Evolutionary conservation across 2,113 vertebrate species (phyloP).

Genomic region (Phalacrocorax brasilianus): DNA sequence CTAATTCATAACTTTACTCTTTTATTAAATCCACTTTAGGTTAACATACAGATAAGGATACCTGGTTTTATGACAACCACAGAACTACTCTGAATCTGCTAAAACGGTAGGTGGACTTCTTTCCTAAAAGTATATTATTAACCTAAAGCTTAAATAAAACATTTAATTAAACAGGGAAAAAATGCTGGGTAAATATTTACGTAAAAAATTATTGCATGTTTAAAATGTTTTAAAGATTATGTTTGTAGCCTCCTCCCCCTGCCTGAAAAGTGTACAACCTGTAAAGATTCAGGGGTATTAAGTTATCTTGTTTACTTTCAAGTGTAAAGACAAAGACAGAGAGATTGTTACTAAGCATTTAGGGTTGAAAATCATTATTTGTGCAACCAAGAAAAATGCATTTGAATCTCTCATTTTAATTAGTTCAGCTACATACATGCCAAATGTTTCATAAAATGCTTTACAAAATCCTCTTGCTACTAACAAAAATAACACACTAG

Average conservation of each 20-base stretch:
- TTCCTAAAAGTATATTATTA: neutral
- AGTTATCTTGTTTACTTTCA: neutral
- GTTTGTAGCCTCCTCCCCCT: neutral
- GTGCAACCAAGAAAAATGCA: constrained; percentile 27
- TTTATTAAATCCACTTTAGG: constrained; percentile 22
- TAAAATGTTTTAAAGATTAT: neutral
- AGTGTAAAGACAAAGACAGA: neutral
- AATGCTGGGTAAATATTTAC: neutral
- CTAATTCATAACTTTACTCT: constrained; percentile 20
- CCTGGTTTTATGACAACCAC: constrained; percentile 35
- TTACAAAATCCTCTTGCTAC: neutral
- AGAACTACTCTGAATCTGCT: constrained; percentile 48
- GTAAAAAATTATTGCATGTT: neutral
- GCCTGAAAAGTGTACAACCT: neutral
- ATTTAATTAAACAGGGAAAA: neutral
- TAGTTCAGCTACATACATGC: constrained; percentile 6
- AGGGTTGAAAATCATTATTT: neutral
- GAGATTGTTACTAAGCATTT: neutral
- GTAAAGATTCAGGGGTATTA: neutral
- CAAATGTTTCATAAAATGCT: neutral
- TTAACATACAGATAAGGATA: constrained; percentile 29
- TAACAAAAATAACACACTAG: neutral
- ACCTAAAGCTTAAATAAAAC: neutral
- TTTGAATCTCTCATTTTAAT: constrained; percentile 37
- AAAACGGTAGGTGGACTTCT: constrained; percentile 66